Evolutionary conservation across 2,797 vertebrate species (phyloP).

Genomic region (Gouania willdenowi): DNA sequence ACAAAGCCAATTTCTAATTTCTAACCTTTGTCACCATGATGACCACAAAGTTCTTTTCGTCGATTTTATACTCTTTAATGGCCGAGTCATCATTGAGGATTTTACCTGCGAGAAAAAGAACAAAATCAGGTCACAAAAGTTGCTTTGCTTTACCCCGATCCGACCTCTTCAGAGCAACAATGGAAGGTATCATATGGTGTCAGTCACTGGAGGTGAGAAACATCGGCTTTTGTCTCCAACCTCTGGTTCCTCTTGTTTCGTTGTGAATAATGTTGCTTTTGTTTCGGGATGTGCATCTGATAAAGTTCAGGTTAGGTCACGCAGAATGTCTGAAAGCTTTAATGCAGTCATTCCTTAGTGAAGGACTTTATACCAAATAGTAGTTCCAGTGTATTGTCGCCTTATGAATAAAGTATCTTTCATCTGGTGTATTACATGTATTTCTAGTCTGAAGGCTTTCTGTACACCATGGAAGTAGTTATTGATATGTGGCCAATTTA

Average conservation of each 20-base stretch:
- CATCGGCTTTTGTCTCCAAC: slow-evolving; percentile 4
- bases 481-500: no score
- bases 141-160: background rate
- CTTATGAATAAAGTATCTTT: no score
- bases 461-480: no score
- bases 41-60: slow-evolving; percentile 97
- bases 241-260: slow-evolving; percentile 3
- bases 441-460: no score
- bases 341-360: no score
- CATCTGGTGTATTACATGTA: no score
- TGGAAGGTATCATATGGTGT: background rate
- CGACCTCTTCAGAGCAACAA: slow-evolving; percentile 9
- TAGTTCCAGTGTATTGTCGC: no score
- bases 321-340: no score
- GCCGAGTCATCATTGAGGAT: slow-evolving; percentile 90
- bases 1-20: background rate
- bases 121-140: background rate
- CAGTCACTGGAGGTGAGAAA: background rate
- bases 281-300: background rate
- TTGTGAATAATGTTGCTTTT: background rate
- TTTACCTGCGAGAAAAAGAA: slow-evolving; percentile 80
- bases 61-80: slow-evolving; percentile 95
- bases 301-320: no score
- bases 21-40: slow-evolving; percentile 96
- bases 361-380: no score